Percentiles rank a stretch among this genome's conserved stretches.
Conservation (phyloP, 2,888 invertebrate genomes). For the Drosophila kokeensis region DNA sequence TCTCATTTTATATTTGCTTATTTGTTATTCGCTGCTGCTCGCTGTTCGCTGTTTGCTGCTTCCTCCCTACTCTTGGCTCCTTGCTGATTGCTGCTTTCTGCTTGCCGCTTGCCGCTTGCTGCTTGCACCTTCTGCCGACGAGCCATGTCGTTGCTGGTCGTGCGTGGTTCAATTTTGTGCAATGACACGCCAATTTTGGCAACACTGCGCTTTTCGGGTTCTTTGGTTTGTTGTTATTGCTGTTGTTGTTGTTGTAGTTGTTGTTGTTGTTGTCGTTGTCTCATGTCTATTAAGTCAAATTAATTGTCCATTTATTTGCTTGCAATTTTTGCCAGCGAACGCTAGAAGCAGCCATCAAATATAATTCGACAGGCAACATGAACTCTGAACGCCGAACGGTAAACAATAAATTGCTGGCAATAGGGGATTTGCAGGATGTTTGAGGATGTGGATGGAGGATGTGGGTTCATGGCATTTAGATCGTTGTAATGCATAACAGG, state of each 20-base stretch:
- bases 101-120: neutral
- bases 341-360: conserved; percentile 69
- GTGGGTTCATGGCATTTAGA: neutral
- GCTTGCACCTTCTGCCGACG: neutral
- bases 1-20: conserved; percentile 2
- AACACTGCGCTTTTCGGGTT: conserved; percentile 27
- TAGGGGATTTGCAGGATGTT: neutral
- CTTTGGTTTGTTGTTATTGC: neutral
- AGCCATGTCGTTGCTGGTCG: conserved; percentile 10
- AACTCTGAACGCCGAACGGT: conserved; percentile 28
- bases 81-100: neutral
- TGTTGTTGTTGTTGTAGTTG: conserved; percentile 3
- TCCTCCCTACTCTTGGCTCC: neutral
- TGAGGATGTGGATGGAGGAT: no score
- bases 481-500: conserved; percentile 15
- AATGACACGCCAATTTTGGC: conserved; percentile 51
- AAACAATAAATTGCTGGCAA: conserved; percentile 22
- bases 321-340: conserved; percentile 51
- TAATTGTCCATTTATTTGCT: conserved; percentile 79
- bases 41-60: neutral
- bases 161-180: conserved; percentile 55
- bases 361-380: conserved; percentile 78
- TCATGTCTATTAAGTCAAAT: conserved; percentile 79
- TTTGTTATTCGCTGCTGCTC: conserved; percentile 10
- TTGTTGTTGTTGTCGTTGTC: conserved; percentile 22